Percentiles rank a stretch among this genome's conserved stretches.
Conservation (phyloP, 2,113 vertebrate species). For the Panurus biarmicus region DNA sequence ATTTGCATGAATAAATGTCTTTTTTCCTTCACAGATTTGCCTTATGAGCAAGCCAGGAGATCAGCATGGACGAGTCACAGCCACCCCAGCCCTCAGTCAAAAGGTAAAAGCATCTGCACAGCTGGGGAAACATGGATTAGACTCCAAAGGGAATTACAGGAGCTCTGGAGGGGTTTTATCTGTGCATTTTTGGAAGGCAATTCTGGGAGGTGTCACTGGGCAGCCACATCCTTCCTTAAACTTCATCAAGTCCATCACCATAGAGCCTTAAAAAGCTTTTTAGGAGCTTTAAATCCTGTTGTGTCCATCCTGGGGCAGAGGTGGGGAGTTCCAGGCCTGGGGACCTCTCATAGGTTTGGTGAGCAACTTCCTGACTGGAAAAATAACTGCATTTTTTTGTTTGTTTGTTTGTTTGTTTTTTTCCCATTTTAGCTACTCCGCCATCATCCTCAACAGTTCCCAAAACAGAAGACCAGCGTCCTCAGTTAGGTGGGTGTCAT, state of each 20-base stretch:
- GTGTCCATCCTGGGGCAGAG: not conserved
- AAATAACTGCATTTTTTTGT: constrained; percentile 5
- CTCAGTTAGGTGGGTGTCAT: constrained; percentile 77
- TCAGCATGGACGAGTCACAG: constrained; percentile 80
- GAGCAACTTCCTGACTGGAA: not conserved
- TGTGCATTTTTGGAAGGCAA: not conserved
- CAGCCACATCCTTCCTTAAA: not conserved
- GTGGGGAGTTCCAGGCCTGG: not conserved
- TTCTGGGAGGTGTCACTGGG: not conserved
- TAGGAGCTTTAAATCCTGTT: not conserved
- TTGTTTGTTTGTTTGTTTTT: not conserved
- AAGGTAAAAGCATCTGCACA: constrained; percentile 67
- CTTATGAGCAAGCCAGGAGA: constrained; percentile 81
- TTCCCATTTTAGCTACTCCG: constrained; percentile 73
- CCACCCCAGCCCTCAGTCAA: constrained; percentile 75
- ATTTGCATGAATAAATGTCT: not conserved
- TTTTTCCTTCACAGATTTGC: constrained; percentile 73
- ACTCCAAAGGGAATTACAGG: not conserved
- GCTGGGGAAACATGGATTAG: not conserved
- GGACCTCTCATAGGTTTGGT: not conserved
- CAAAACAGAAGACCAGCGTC: constrained; percentile 86
- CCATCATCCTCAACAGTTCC: constrained; percentile 78
- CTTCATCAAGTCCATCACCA: not conserved
- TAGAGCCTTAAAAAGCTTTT: not conserved
- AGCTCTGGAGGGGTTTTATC: not conserved